Evolutionary conservation across 2,797 vertebrate genomes (phyloP).

Genomic region (Micropoecilia bifurca): DNA sequence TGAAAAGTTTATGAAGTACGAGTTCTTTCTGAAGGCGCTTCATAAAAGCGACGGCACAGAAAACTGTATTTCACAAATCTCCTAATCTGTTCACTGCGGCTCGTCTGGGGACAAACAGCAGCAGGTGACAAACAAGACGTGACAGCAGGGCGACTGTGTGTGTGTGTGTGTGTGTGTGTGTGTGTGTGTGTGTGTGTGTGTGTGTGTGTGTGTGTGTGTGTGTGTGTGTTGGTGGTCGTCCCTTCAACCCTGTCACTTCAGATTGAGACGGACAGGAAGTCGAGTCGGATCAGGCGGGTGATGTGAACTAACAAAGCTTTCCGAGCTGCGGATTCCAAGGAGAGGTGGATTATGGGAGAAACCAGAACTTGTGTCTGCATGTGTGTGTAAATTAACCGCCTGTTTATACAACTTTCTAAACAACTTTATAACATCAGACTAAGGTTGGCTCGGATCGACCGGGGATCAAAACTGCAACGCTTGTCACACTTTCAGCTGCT

Average conservation of each 20-base stretch:
- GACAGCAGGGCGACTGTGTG: slow-evolving; percentile 32
- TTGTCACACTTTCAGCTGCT: too few relatives aligned
- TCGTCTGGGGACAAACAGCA: neutral
- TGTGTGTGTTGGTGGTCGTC: slow-evolving; percentile 8
- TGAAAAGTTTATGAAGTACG: neutral
- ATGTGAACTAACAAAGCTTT: slow-evolving; percentile 21
- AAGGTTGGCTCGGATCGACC: too few relatives aligned
- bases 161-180: neutral
- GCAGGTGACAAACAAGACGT: slow-evolving; percentile 39
- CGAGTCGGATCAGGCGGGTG: slow-evolving; percentile 43
- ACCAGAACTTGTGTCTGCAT: neutral
- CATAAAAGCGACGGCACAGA: neutral
- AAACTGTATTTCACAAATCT: neutral
- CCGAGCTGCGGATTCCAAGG: slow-evolving; percentile 10
- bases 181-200: too few relatives aligned
- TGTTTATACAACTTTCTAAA: neutral
- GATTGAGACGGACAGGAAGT: slow-evolving; percentile 58
- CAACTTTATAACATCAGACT: neutral
- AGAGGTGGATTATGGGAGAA: slow-evolving; percentile 36
- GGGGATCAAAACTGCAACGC: too few relatives aligned
- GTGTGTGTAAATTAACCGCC: neutral
- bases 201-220: neutral
- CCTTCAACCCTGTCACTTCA: slow-evolving; percentile 46
- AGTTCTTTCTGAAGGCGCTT: neutral
- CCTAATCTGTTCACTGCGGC: slow-evolving; percentile 11